Conservation (phyloP, 2,797 vertebrate genomes). For the Allobates femoralis region DNA sequence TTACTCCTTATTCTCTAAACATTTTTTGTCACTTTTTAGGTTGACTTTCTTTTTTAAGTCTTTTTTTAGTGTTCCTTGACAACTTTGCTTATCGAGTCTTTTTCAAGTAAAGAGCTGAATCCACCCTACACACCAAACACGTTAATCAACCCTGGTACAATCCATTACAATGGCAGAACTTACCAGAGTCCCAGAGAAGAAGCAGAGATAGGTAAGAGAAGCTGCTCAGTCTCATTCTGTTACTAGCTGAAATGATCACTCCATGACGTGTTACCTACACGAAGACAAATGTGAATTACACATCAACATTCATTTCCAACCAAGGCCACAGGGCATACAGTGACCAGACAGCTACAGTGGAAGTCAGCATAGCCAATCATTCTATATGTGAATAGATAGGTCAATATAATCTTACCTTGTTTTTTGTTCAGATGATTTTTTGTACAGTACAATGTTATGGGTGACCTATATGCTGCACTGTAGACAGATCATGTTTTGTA, state of each 20-base stretch:
- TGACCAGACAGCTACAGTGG: neutral
- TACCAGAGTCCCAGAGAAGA: conserved; percentile 88
- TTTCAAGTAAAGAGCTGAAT: too few relatives aligned
- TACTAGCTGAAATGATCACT: conserved; percentile 76
- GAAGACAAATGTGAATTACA: neutral
- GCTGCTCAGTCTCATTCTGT: conserved; percentile 92
- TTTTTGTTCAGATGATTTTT: neutral
- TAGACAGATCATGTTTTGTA: neutral
- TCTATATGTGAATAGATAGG: neutral
- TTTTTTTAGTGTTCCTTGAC: too few relatives aligned
- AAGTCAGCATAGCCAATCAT: neutral
- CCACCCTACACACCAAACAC: neutral
- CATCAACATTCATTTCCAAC: neutral
- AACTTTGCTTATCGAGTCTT: too few relatives aligned
- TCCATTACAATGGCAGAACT: conserved; percentile 69
- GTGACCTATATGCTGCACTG: neutral
- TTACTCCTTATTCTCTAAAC: too few relatives aligned
- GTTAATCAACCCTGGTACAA: neutral
- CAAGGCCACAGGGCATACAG: neutral
- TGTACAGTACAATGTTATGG: neutral
- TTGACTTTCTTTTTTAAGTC: too few relatives aligned
- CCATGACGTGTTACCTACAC: conserved; percentile 73
- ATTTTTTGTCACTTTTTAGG: too few relatives aligned
- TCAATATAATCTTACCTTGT: neutral
- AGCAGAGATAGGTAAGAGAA: conserved; percentile 84